These are phyloP conservation scores for Tipula lateralis DNA, from an alignment of 2,888 invertebrate genomes.

Conservation along the genomic window DNA sequence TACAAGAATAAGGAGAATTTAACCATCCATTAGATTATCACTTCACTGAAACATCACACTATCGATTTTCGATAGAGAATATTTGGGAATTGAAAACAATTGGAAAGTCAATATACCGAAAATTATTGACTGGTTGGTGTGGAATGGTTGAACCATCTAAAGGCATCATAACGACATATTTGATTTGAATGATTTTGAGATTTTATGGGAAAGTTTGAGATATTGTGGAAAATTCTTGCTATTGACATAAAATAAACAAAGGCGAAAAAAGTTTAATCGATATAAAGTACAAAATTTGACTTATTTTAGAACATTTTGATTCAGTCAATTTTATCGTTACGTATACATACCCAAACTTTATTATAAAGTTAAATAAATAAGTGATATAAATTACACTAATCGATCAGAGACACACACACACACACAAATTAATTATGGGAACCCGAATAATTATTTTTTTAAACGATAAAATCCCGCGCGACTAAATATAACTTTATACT, in stretches of 20 bases:
- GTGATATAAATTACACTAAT: constrained; percentile 11
- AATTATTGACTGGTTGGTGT: too few species aligned
- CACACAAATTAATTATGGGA: not conserved
- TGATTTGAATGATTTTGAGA: too few species aligned
- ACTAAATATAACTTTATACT: not conserved
- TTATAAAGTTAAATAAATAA: not conserved
- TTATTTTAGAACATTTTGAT: not conserved
- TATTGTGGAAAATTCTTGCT: not conserved
- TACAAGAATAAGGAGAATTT: too few species aligned
- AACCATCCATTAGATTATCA: too few species aligned
- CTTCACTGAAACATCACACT: too few species aligned
- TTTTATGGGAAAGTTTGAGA: too few species aligned
- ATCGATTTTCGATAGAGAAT: too few species aligned
- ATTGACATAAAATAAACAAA: not conserved
- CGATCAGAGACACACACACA: not conserved
- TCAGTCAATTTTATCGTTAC: not conserved
- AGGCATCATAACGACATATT: too few species aligned
- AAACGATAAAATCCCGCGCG: not conserved
- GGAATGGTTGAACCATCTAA: too few species aligned
- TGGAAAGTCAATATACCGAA: too few species aligned
- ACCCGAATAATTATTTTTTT: not conserved
- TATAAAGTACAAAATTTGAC: not conserved
- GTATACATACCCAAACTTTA: not conserved
- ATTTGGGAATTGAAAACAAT: too few species aligned
- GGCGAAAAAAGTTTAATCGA: not conserved